A percentile compares a stretch with the other conserved stretches of the same genome.
These are phyloP conservation scores for Drosophila triauraria DNA, from an alignment of 1,140 invertebrate genomes.

Conservation along the genomic window DNA sequence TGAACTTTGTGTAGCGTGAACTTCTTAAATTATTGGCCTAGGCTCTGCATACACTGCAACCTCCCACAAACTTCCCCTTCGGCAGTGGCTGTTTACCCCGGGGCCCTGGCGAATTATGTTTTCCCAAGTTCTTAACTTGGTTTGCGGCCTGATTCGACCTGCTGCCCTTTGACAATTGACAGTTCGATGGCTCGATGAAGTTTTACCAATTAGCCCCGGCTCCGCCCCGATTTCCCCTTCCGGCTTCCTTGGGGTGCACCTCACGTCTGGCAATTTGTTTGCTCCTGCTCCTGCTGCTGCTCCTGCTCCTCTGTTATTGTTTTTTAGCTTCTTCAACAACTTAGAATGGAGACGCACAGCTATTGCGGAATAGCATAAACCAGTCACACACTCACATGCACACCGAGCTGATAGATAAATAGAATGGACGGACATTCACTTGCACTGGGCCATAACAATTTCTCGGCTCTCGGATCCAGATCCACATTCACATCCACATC, in stretches of 20 bases:
- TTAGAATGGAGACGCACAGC: conserved; percentile 7
- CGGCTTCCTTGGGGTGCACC: conserved; percentile 20
- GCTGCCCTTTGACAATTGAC: conserved; percentile 68
- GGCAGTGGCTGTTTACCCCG: conserved; percentile 15
- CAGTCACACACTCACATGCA: conserved; percentile 10
- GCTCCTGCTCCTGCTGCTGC: neutral
- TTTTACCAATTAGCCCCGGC: conserved; percentile 66
- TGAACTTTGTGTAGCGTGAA: conserved; percentile 82
- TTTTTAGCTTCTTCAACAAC: conserved; percentile 15
- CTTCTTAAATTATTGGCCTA: conserved; percentile 80
- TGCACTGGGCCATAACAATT: conserved; percentile 51
- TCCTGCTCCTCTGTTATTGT: conserved; percentile 16
- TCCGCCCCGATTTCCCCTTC: conserved; percentile 5
- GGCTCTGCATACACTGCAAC: conserved; percentile 57
- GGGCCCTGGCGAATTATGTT: conserved; percentile 67
- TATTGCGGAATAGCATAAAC: conserved; percentile 27
- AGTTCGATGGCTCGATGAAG: conserved; percentile 63
- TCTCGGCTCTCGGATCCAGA: conserved; percentile 14
- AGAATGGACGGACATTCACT: conserved; percentile 40
- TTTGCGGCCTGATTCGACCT: conserved; percentile 49
- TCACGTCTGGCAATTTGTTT: conserved; percentile 63
- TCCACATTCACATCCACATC: conserved; percentile 26
- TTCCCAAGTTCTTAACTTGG: conserved; percentile 62
- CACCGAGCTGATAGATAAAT: conserved; percentile 37
- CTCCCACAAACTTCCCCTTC: conserved; percentile 39